Evolutionary conservation across 2,888 invertebrate species (phyloP).

Genomic region (Ochropleura plecta): DNA sequence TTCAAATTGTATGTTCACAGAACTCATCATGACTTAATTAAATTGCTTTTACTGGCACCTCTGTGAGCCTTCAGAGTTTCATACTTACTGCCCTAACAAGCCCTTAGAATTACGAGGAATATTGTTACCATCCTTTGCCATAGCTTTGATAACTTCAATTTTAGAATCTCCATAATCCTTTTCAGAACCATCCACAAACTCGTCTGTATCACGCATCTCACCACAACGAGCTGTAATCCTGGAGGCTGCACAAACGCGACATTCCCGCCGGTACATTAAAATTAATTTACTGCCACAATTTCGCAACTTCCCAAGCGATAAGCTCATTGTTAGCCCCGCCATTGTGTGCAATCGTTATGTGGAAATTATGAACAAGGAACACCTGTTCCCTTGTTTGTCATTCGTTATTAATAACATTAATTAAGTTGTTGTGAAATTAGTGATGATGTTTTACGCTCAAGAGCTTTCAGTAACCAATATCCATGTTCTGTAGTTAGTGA

Average conservation of each 20-base stretch:
- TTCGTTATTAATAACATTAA: conserved; percentile 61
- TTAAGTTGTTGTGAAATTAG: conserved; percentile 54
- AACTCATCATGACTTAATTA: too few relatives aligned
- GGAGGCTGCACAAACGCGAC: conserved; percentile 22
- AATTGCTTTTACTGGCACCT: too few relatives aligned
- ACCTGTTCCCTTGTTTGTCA: conserved; percentile 63
- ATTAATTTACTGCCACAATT: conserved; percentile 60
- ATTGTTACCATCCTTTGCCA: background rate
- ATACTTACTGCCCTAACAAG: background rate
- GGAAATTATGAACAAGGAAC: conserved; percentile 56
- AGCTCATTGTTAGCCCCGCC: conserved; percentile 56
- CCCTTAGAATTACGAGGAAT: background rate
- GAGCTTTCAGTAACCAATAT: background rate
- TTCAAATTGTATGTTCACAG: too few relatives aligned
- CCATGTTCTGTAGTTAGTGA: background rate
- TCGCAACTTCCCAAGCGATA: conserved; percentile 63
- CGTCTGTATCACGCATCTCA: background rate
- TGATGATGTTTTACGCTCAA: conserved; percentile 10
- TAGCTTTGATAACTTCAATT: background rate
- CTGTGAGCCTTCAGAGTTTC: background rate
- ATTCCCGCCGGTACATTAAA: conserved; percentile 57
- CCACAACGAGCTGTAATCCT: conserved; percentile 18
- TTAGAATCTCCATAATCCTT: background rate
- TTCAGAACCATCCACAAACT: conserved; percentile 1
- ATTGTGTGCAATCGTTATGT: conserved; percentile 48